A percentile compares a stretch with the other conserved stretches of the same genome.
phyloP scores from a whole-genome alignment of 2,797 vertebrate species.

The Netta rufina region DNA sequence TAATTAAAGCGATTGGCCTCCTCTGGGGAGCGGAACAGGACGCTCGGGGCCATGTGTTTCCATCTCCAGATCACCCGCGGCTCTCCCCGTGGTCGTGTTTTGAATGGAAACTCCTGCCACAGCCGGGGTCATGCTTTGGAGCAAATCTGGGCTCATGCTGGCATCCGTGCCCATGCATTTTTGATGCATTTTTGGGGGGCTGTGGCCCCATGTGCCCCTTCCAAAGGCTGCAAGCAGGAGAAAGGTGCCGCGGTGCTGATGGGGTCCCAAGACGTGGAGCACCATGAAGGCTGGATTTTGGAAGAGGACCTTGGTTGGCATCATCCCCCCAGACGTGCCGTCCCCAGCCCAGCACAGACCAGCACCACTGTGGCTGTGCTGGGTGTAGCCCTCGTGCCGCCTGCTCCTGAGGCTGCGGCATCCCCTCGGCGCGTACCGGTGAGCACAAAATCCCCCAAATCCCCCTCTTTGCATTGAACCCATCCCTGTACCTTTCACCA shows the following conservation, averaged over 20 bases:
- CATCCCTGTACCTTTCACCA: fast-evolving
- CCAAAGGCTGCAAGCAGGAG: neutral
- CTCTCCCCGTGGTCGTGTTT: neutral
- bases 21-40: neutral
- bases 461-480: neutral
- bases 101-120: neutral
- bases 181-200: neutral
- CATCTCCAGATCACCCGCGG: neutral
- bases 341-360: neutral
- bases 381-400: neutral
- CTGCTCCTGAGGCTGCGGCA: neutral
- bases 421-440: fast-evolving
- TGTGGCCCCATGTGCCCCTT: neutral
- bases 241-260: neutral
- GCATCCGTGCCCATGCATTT: fast-evolving
- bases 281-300: neutral
- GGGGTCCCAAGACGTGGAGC: neutral
- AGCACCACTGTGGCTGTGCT: neutral
- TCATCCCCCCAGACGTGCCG: neutral
- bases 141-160: neutral
- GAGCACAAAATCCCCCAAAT: neutral
- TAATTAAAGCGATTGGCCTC: slow-evolving; percentile 29
- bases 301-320: neutral
- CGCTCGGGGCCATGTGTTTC: fast-evolving
- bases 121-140: neutral